These are phyloP conservation scores for Masticophis lateralis DNA, from an alignment of 2,797 vertebrate genomes.

Conservation along the genomic window DNA sequence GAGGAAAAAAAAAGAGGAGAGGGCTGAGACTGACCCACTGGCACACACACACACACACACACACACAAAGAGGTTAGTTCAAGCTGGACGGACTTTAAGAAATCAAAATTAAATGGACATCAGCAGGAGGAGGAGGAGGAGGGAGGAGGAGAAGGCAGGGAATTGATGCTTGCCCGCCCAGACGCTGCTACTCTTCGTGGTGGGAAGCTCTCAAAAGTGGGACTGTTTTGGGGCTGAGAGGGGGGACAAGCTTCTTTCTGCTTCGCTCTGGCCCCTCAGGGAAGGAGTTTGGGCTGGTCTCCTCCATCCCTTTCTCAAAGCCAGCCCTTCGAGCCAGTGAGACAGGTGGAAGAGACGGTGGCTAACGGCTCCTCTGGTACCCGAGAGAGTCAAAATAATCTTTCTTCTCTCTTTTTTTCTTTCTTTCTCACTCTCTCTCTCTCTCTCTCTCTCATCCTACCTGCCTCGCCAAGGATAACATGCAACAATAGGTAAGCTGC, in stretches of 20 bases:
- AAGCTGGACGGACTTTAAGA: neutral
- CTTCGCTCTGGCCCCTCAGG: neutral
- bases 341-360: neutral
- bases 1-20: neutral
- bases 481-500: conserved; percentile 18
- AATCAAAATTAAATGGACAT: neutral
- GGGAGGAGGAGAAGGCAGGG: neutral
- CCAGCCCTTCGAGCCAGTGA: neutral
- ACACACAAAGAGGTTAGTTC: conserved; percentile 11
- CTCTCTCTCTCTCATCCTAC: neutral
- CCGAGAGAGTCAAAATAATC: neutral
- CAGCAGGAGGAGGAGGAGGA: neutral
- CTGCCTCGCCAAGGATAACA: neutral
- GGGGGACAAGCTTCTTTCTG: neutral
- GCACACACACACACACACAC: neutral
- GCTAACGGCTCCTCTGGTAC: neutral
- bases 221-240: neutral
- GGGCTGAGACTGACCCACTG: neutral
- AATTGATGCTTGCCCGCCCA: neutral
- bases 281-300: neutral
- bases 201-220: neutral
- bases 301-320: neutral
- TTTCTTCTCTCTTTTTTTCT: neutral
- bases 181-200: too few relatives aligned
- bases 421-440: neutral